Conservation (phyloP, 30 jellyfish, hydroid and myxozoan genomes). For the Pelagia noctiluca region DNA sequence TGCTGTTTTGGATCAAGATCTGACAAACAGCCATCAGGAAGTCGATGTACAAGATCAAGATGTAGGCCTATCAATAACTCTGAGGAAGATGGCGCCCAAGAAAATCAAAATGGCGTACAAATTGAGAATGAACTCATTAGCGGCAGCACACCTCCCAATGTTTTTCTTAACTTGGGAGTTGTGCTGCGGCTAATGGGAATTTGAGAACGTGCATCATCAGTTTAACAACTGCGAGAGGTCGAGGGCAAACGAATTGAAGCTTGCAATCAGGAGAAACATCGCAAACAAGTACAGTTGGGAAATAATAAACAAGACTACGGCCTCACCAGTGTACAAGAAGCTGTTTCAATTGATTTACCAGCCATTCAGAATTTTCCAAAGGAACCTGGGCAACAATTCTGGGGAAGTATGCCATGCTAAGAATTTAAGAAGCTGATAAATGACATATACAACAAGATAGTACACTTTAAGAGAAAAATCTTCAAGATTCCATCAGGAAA, state of each 20-base stretch:
- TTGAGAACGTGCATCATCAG: too few relatives aligned
- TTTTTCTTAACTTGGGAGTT: too few relatives aligned
- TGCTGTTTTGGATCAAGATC: neutral
- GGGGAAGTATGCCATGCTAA: conserved; percentile 1
- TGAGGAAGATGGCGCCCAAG: conserved; percentile 6
- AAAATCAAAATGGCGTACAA: neutral
- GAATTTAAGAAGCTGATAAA: neutral
- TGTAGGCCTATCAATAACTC: neutral
- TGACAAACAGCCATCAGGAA: conserved; percentile 3
- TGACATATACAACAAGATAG: neutral
- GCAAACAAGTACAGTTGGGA: neutral
- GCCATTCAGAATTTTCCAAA: neutral
- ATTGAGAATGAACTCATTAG: neutral
- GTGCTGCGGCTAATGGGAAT: too few relatives aligned
- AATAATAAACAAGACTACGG: neutral
- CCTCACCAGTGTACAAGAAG: conserved; percentile 4
- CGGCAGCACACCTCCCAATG: too few relatives aligned
- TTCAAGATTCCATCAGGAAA: neutral
- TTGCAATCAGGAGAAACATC: neutral
- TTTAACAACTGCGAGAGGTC: neutral
- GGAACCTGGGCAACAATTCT: neutral
- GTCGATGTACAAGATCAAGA: neutral
- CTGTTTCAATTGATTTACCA: neutral
- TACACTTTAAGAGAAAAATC: neutral
- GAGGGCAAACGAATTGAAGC: neutral